Conservation (phyloP, 2,888 invertebrate genomes). For the Leptopilina myrica region DNA sequence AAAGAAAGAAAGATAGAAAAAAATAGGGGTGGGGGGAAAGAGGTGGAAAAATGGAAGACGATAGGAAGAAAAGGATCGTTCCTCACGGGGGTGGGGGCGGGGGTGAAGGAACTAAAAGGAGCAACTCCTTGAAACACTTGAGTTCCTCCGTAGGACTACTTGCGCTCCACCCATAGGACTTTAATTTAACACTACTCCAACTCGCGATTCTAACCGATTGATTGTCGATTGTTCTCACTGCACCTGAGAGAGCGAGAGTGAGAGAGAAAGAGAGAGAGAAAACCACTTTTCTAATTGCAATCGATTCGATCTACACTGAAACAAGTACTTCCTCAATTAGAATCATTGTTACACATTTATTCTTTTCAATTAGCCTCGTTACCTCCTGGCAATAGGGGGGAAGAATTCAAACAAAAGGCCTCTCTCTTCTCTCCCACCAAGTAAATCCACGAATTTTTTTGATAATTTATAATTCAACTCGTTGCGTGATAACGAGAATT, state of each 20-base stretch:
- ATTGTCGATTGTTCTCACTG: conserved; percentile 39
- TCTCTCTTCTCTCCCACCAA: background rate
- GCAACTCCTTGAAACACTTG: conserved; percentile 27
- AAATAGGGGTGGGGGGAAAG: conserved; percentile 2
- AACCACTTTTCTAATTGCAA: conserved; percentile 10
- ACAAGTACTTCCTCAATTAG: conserved; percentile 24
- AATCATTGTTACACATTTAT: conserved; percentile 16
- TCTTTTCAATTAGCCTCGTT: conserved; percentile 28
- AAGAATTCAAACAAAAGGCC: conserved; percentile 5
- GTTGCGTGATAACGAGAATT: conserved; percentile 27
- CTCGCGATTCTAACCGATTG: conserved; percentile 36
- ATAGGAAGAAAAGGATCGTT: conserved; percentile 27
- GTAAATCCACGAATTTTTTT: background rate
- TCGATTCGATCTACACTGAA: conserved; percentile 2
- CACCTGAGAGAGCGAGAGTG: background rate
- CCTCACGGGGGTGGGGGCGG: background rate
- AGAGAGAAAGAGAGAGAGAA: conserved; percentile 8
- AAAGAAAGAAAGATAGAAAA: background rate
- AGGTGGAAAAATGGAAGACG: conserved; percentile 4
- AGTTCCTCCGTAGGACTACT: conserved; percentile 31
- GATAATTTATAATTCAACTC: conserved; percentile 29
- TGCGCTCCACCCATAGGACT: conserved; percentile 27
- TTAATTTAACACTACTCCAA: conserved; percentile 38
- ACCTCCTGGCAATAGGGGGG: background rate
- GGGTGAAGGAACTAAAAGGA: conserved; percentile 36